A percentile compares a stretch with the other conserved stretches of the same genome.
Conservation (phyloP, 1,140 invertebrate species). For the Laupala kohalensis region DNA sequence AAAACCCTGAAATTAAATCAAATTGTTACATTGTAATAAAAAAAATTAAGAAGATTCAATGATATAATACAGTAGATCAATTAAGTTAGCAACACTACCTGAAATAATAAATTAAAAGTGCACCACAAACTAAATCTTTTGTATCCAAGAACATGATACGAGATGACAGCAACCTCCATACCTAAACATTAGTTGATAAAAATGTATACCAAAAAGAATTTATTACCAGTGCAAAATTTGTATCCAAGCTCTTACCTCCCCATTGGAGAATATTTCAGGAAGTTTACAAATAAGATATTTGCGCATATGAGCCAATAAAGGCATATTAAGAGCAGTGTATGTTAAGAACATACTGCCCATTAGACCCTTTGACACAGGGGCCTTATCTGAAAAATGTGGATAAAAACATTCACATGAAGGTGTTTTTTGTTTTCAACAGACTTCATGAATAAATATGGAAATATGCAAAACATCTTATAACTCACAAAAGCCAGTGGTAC, state of each 20-base stretch:
- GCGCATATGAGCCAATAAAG: conserved; percentile 29
- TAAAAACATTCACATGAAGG: not conserved
- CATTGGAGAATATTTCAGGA: conserved; percentile 26
- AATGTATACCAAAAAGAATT: not conserved
- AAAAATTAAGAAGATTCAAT: too few species aligned
- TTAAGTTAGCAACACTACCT: too few species aligned
- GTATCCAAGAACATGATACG: conserved; percentile 36
- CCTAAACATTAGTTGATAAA: conserved; percentile 19
- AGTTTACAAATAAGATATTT: conserved; percentile 30
- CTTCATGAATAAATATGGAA: not conserved
- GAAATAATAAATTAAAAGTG: conserved; percentile 40
- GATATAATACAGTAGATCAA: too few species aligned
- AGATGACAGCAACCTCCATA: conserved; percentile 34
- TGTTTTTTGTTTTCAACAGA: not conserved
- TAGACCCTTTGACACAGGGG: conserved; percentile 33
- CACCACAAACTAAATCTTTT: conserved; percentile 37
- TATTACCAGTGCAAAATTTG: too few species aligned
- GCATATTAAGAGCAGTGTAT: conserved; percentile 33
- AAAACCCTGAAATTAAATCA: conserved; percentile 29
- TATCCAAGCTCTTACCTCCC: conserved; percentile 23
- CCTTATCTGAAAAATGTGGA: conserved; percentile 28
- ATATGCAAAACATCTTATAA: not conserved
- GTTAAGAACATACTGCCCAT: conserved; percentile 32
- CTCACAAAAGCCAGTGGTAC: conserved; percentile 31
- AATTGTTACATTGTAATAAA: not conserved